Percentiles rank a stretch among this genome's conserved stretches.
Evolutionary conservation across 2,113 vertebrate genomes (phyloP).

Genomic region (Ciconia boyciana): DNA sequence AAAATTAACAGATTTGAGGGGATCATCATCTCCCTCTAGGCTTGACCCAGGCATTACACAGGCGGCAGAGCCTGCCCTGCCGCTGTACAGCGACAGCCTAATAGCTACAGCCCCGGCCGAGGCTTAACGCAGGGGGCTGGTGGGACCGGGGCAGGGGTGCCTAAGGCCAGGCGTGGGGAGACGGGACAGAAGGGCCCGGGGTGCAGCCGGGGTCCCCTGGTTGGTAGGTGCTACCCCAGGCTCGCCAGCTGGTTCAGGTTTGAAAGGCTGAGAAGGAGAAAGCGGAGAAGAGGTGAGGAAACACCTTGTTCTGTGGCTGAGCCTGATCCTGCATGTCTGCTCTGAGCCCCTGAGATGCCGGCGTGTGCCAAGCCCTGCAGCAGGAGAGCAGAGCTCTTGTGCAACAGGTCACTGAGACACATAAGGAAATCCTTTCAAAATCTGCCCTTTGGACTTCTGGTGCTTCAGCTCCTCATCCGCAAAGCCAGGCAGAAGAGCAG

Average conservation of each 20-base stretch:
- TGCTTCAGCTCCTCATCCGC: not conserved
- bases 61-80: not conserved
- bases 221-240: too few species aligned
- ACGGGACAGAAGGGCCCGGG: too few species aligned
- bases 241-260: not conserved
- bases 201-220: rapidly evolving
- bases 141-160: rapidly evolving
- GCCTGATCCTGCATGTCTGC: not conserved
- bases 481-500: not conserved
- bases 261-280: not conserved
- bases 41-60: rapidly evolving
- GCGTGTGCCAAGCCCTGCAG: rapidly evolving
- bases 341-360: rapidly evolving
- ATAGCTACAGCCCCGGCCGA: not conserved
- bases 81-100: rapidly evolving
- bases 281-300: not conserved
- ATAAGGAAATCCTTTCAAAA: not conserved
- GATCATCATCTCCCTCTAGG: rapidly evolving
- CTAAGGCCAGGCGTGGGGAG: not conserved
- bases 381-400: not conserved
- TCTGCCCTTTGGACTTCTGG: not conserved
- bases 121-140: not conserved
- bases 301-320: rapidly evolving
- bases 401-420: not conserved
- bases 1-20: not conserved